A percentile compares a stretch with the other conserved stretches of the same genome.
These are phyloP conservation scores for Procambarus clarkii DNA, from an alignment of 1,140 invertebrate species.

Conservation along the genomic window DNA sequence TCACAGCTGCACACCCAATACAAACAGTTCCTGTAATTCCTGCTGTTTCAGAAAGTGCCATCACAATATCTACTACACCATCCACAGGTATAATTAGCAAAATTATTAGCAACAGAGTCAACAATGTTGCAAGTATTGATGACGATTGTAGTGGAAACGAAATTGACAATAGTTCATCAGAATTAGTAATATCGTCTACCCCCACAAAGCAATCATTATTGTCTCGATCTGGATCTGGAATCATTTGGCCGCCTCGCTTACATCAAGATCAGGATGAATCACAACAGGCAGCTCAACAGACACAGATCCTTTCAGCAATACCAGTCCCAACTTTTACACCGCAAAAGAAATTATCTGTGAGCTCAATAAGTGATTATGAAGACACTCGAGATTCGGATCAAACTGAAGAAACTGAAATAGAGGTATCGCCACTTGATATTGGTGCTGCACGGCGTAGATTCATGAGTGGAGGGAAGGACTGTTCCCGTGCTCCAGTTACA, in stretches of 20 bases:
- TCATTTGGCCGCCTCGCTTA: constrained; percentile 50
- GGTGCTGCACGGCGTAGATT: constrained; percentile 50
- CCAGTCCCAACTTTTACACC: not conserved
- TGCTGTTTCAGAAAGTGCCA: constrained; percentile 5
- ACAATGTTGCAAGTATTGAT: not conserved
- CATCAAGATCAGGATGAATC: constrained; percentile 10
- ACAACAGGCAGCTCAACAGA: constrained; percentile 1
- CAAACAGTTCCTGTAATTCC: not conserved
- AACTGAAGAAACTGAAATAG: constrained; percentile 35
- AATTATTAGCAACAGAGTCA: constrained; percentile 37
- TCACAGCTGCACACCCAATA: constrained; percentile 1
- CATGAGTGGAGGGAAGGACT: constrained; percentile 43
- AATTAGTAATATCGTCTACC: not conserved
- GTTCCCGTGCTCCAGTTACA: constrained; percentile 17
- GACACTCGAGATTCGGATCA: constrained; percentile 1
- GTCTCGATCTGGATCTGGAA: constrained; percentile 24
- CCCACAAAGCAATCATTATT: not conserved
- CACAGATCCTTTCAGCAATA: constrained; percentile 11
- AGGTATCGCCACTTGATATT: constrained; percentile 51
- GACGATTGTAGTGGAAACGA: constrained; percentile 25
- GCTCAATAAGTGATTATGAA: constrained; percentile 11
- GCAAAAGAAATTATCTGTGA: constrained; percentile 13
- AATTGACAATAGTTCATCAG: constrained; percentile 2
- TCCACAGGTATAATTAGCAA: constrained; percentile 22
- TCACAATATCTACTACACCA: not conserved